phyloP scores from a whole-genome alignment of 1,140 invertebrate species.

The Drosophila pandora region DNA sequence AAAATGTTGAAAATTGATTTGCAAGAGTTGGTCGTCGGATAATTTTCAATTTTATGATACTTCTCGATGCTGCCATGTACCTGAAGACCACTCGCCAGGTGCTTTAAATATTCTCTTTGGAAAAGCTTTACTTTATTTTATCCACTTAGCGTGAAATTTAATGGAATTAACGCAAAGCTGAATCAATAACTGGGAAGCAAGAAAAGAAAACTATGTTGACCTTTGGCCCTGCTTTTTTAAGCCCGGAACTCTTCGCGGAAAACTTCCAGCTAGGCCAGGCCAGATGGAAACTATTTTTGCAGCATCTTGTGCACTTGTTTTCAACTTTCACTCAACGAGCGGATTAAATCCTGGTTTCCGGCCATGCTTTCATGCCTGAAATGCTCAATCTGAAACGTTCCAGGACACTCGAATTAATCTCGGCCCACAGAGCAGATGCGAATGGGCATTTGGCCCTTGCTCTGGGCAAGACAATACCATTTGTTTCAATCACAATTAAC shows the following conservation, averaged over 20 bases:
- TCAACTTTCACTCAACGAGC: conserved; percentile 3
- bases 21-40: too few species aligned
- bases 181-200: conserved; percentile 10
- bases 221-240: conserved; percentile 12
- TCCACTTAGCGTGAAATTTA: conserved; percentile 2
- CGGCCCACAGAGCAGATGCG: conserved; percentile 10
- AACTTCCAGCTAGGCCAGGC: background rate
- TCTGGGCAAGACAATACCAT: conserved; percentile 20
- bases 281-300: conserved; percentile 28
- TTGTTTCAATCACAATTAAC: conserved; percentile 46
- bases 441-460: conserved; percentile 14
- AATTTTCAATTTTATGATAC: background rate
- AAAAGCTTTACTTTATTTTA: conserved; percentile 23
- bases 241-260: conserved; percentile 5
- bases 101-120: background rate
- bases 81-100: background rate
- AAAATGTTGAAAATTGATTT: background rate
- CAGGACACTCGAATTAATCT: conserved; percentile 21
- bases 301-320: conserved; percentile 18
- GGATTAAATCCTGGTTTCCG: conserved; percentile 18
- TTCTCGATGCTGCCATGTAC: background rate
- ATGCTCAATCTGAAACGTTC: conserved; percentile 22
- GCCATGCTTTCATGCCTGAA: conserved; percentile 32
- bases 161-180: conserved; percentile 19
- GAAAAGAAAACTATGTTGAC: conserved; percentile 7